Conservation (phyloP, 35 echinoderm and acorn worm genomes). For the Amphiura filiformis region DNA sequence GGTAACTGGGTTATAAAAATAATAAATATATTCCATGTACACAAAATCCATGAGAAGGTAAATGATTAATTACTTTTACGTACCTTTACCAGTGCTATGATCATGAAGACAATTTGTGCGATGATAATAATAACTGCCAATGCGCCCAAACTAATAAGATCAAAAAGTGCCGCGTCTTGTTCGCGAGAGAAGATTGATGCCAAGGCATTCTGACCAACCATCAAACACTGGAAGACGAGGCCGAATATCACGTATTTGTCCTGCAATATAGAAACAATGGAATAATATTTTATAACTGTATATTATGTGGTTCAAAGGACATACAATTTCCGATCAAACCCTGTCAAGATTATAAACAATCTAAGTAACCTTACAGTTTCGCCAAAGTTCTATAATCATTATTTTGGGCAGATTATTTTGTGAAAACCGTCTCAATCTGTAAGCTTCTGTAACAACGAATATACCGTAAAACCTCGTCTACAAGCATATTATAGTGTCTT, state of each 20-base stretch:
- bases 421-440: too few relatives aligned
- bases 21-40: neutral
- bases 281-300: neutral
- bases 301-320: neutral
- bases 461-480: too few relatives aligned
- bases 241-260: constrained; percentile 92
- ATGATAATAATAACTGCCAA: constrained; percentile 17
- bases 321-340: neutral
- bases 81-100: constrained; percentile 13
- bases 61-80: too few relatives aligned
- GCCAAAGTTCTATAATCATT: neutral
- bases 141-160: neutral
- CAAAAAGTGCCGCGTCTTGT: constrained; percentile 25
- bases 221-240: constrained; percentile 71
- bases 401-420: neutral
- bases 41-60: too few relatives aligned
- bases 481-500: too few relatives aligned
- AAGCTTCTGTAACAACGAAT: too few relatives aligned
- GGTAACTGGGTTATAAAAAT: neutral
- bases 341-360: neutral
- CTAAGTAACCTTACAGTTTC: neutral
- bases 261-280: constrained; percentile 40
- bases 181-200: constrained; percentile 24
- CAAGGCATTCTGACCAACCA: constrained; percentile 76
- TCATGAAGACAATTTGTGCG: constrained; percentile 29